Percentiles rank a stretch among this genome's conserved stretches.
Conservation (phyloP, 2,113 vertebrate genomes). For the Pituophis catenifer region DNA sequence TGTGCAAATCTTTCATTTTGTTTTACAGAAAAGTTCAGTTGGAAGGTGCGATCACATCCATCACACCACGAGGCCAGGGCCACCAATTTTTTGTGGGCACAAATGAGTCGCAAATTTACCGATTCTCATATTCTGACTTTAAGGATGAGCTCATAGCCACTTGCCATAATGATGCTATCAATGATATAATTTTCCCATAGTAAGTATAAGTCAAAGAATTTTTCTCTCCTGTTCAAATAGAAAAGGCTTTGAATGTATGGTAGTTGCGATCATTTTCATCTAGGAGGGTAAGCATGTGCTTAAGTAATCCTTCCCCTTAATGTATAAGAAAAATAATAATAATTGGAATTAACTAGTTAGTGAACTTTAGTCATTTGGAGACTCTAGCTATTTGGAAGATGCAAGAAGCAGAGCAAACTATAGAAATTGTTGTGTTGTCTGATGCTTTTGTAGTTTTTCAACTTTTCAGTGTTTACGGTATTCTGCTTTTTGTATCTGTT, state of each 20-base stretch:
- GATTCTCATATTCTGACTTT: conserved; percentile 73
- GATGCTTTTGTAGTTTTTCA: background rate
- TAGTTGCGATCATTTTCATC: background rate
- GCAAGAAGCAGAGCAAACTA: background rate
- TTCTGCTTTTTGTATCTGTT: background rate
- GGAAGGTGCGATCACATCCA: conserved; percentile 81
- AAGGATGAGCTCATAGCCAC: conserved; percentile 77
- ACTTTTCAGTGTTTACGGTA: background rate
- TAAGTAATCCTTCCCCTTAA: background rate
- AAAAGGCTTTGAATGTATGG: background rate
- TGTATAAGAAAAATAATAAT: background rate
- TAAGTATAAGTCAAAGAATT: conserved; percentile 65
- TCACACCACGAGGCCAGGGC: conserved; percentile 74
- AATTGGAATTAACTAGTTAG: background rate
- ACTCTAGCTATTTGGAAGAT: rapidly evolving
- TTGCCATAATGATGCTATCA: conserved; percentile 76
- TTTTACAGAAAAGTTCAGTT: conserved; percentile 75
- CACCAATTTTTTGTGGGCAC: conserved; percentile 84
- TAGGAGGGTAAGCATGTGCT: background rate
- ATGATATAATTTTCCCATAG: conserved; percentile 77
- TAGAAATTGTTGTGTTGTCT: background rate
- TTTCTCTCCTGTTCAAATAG: background rate
- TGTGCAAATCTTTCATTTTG: conserved; percentile 32
- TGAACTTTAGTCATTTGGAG: background rate
- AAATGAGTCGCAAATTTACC: conserved; percentile 77